Evolutionary conservation across 2,113 vertebrate genomes (phyloP).

Genomic region (Cisticola juncidis): DNA sequence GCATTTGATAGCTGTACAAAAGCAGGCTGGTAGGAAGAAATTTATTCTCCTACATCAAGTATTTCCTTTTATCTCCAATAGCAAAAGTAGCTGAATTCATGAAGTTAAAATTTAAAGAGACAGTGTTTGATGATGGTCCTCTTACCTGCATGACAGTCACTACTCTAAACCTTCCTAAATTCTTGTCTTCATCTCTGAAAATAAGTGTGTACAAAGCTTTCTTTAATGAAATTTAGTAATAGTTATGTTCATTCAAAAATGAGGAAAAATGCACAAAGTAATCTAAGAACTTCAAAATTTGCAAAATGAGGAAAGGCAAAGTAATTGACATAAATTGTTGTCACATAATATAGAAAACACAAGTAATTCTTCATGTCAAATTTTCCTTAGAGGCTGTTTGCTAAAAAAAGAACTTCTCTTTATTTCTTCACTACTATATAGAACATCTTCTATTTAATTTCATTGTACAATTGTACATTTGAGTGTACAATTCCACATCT

Average conservation of each 20-base stretch:
- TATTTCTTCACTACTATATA: neutral
- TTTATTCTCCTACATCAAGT: neutral
- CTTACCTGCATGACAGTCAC: neutral
- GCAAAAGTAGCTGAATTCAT: neutral
- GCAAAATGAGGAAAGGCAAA: neutral
- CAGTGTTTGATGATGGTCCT: neutral
- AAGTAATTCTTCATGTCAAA: neutral
- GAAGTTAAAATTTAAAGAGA: neutral
- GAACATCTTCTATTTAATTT: neutral
- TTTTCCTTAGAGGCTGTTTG: neutral
- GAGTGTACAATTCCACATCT: neutral
- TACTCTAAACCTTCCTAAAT: neutral
- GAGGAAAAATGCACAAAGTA: neutral
- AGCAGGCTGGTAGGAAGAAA: neutral
- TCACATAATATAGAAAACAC: neutral
- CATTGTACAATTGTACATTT: neutral
- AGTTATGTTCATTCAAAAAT: neutral
- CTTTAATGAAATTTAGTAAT: neutral
- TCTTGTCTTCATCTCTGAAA: neutral
- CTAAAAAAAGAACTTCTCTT: fast-evolving
- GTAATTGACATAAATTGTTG: neutral
- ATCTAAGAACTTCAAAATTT: neutral
- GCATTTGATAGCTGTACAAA: neutral
- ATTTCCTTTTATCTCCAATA: neutral
- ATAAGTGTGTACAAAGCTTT: neutral